Evolutionary conservation across 2,113 vertebrate species (phyloP), one percentile per base, ranked within the genome.

Genomic region (Odontophorus gujanensis): DNA sequence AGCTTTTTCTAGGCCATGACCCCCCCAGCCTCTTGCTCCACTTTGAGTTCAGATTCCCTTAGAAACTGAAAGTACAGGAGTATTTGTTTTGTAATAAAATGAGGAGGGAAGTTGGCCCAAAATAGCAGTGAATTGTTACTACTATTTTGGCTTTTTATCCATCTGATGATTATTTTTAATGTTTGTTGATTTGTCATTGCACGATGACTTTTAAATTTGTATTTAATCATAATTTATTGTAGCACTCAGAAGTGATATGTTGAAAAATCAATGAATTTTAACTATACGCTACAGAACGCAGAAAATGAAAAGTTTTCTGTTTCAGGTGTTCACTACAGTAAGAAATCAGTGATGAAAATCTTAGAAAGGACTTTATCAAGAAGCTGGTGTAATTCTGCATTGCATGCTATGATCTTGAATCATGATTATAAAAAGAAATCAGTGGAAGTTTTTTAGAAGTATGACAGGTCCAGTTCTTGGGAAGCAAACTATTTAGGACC

Each of bases 261-360:
- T 61, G 43, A 36, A 30, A 84, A 73, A 81, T 63, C 16, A 55
- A 71, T 22, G 16, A 3, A 15, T n/a, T 89, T 86, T 86, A 8
- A 36, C 14, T 47, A 7, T 36, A 34, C 0, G 0, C 38, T 71
- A 28, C 32, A 72, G 15, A 81, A 45, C 61, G 0, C 0, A 68
- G 45, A 21, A 75, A 79, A 36, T 11, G 32, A 63, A 63, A 69
- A 45, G 1, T 66, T 28, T 87, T 73, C 30, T 42, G 3, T 93
- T 92, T 84, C 11, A 28, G 5, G 1, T 84, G 13, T 83, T 90
- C 45, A 30, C 34, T 26, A 3, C 0, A 0, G 19, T 20, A 66
- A 48, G 72, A 90, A 81, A 19, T 7, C 67, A 14, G 25, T 16
- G 5, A 13, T 40, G 50, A 43, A 71, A 84, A 68, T 43, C 18